A percentile compares a stretch with the other conserved stretches of the same genome.
Conservation (phyloP, 1,140 invertebrate genomes). For the Cotesia typhae region DNA sequence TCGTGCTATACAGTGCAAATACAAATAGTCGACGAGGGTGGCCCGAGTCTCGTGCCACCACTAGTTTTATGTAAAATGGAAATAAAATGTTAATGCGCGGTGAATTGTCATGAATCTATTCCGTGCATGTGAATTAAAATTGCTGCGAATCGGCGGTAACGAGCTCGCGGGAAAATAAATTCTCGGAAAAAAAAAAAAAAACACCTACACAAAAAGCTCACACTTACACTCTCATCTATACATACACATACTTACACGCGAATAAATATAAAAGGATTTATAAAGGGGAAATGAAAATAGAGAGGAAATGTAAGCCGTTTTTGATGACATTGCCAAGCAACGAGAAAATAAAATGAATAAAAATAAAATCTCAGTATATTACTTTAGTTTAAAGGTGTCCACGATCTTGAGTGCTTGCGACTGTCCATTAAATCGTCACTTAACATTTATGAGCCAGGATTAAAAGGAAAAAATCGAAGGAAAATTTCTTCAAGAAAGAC, state of each 20-base stretch:
- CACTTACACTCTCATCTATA: neutral
- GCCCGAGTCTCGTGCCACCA: too few species aligned
- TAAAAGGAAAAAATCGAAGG: conserved; percentile 18
- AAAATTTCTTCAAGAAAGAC: neutral
- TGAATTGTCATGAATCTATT: conserved; percentile 34
- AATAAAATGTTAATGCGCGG: conserved; percentile 45
- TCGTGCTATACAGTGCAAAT: neutral
- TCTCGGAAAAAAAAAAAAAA: neutral
- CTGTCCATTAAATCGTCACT: conserved; percentile 37
- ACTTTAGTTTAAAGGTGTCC: conserved; percentile 21
- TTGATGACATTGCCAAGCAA: conserved; percentile 5
- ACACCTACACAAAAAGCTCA: neutral
- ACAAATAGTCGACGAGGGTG: neutral
- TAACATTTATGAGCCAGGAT: conserved; percentile 37
- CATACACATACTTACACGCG: too few species aligned
- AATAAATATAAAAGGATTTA: neutral
- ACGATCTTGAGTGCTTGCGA: conserved; percentile 29
- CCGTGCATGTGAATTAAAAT: conserved; percentile 40
- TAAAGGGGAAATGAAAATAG: neutral
- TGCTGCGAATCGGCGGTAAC: conserved; percentile 10
- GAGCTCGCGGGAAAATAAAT: neutral
- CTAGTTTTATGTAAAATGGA: neutral
- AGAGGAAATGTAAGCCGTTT: conserved; percentile 2
- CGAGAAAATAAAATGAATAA: neutral
- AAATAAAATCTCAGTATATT: neutral